Evolutionary conservation across 2,113 vertebrate species (phyloP), one percentile per base, ranked within the genome.

Genomic region (Eurypyga helias): DNA sequence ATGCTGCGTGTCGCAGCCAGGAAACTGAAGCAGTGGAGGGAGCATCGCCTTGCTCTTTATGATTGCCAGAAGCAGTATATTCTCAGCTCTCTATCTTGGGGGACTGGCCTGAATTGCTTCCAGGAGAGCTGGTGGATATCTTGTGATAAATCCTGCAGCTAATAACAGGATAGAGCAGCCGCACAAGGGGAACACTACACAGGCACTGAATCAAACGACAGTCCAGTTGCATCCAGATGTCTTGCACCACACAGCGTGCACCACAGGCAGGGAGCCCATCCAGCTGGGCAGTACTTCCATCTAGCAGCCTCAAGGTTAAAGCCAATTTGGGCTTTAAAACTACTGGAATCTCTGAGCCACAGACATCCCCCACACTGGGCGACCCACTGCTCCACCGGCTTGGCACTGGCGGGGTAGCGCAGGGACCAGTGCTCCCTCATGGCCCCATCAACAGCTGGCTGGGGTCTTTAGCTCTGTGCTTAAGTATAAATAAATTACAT

Each of bases 151-250:
- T 46, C 77, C 67, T 51, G 64, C 6, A 38, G 11, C 26, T 54
- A 21, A 24, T 20, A 36, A 17, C 23, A 36, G 26, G 46, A 33
- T 3, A 43, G 19, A 1, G 0, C 19, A 36, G 29, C 38, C 66
- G 48, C 0, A 2, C 18, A 28, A 58, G 49, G 33, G 13, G 8
- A 52, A n/a, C 3, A 25, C 8, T 46, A 33, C 62, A 24, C 76
- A 31, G 43, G 19, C 77, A 60, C 34, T 9, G 45, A 18, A 19
- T 7, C 24, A 48, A 36, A 45, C 0, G n/a, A 5, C 49, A 13
- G 8, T 4, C 64, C 0, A 0, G 4, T 6, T 24, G 26, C 31
- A 17, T n/a, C 69, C 36, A 16, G 33, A 26, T 34, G 45, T 5
- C 33, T 33, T 14, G 24, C 41, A 41, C 41, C 41, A 41, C 12